phyloP scores from a whole-genome alignment of 1,140 invertebrate genomes.

The Procambarus clarkii region DNA sequence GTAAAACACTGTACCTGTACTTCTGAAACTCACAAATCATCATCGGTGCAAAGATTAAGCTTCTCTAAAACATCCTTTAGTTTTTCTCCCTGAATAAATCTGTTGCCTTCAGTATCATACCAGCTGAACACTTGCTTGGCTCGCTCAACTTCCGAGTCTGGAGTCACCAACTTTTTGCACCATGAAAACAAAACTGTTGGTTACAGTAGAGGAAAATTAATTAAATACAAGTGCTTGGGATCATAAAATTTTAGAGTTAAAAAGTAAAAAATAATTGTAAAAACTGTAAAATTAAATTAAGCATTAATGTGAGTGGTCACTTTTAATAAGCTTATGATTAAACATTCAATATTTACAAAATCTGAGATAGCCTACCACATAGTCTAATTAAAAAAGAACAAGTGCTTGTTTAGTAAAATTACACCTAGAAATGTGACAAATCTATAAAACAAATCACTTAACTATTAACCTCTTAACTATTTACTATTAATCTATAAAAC shows the following conservation, averaged over 20 bases:
- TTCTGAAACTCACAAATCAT: slow-evolving; percentile 85
- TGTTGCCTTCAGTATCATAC: slow-evolving; percentile 93
- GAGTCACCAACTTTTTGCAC: slow-evolving; percentile 87
- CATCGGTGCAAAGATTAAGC: slow-evolving; percentile 89
- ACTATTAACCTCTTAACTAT: no score
- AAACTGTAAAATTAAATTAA: no score
- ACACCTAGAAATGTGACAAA: no score
- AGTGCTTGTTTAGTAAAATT: no score
- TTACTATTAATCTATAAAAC: no score
- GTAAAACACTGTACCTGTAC: no score
- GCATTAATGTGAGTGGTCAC: no score
- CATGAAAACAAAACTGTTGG: slow-evolving; percentile 86
- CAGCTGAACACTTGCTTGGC: slow-evolving; percentile 91
- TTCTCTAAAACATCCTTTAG: slow-evolving; percentile 89
- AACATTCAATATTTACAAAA: no score
- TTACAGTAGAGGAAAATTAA: neutral
- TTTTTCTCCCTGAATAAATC: slow-evolving; percentile 89
- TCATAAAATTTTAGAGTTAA: neutral
- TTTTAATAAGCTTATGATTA: no score
- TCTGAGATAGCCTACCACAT: no score
- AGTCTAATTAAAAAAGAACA: no score
- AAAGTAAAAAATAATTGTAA: neutral
- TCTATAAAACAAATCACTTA: no score
- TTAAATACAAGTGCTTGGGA: neutral
- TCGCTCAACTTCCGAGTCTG: slow-evolving; percentile 89